A percentile compares a stretch with the other conserved stretches of the same genome.
These are phyloP conservation scores for Papilio protenor DNA, from an alignment of 2,888 invertebrate species.

Conservation along the genomic window DNA sequence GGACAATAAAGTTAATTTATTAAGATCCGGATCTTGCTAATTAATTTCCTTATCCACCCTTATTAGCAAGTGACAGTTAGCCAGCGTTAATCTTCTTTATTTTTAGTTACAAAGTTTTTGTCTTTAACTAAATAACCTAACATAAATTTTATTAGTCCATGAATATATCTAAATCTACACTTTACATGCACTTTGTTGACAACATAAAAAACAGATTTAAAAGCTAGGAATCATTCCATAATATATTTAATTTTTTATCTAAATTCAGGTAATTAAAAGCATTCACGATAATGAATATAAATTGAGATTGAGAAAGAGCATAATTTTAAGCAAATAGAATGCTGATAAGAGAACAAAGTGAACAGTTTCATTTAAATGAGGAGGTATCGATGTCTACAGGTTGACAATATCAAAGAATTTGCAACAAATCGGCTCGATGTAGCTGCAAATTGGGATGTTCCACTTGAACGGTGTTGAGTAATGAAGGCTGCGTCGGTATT, in stretches of 20 bases:
- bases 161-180: too few relatives aligned
- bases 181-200: too few relatives aligned
- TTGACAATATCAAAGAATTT: conserved; percentile 15
- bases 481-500: conserved; percentile 23
- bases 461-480: conserved; percentile 29
- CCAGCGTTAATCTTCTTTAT: conserved; percentile 6
- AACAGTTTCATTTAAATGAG: background rate
- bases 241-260: background rate
- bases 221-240: too few relatives aligned
- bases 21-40: conserved; percentile 23
- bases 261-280: background rate
- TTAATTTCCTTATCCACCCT: conserved; percentile 26
- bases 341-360: background rate
- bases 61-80: conserved; percentile 22
- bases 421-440: conserved; percentile 21
- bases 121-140: background rate
- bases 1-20: conserved; percentile 30
- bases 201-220: too few relatives aligned
- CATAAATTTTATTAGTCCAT: too few relatives aligned
- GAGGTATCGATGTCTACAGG: conserved; percentile 14
- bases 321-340: background rate
- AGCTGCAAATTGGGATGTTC: conserved; percentile 27
- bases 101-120: background rate
- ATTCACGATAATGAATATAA: background rate
- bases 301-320: background rate